Evolutionary conservation across 2,113 vertebrate genomes (phyloP).

Genomic region (Leptosomus discolor): DNA sequence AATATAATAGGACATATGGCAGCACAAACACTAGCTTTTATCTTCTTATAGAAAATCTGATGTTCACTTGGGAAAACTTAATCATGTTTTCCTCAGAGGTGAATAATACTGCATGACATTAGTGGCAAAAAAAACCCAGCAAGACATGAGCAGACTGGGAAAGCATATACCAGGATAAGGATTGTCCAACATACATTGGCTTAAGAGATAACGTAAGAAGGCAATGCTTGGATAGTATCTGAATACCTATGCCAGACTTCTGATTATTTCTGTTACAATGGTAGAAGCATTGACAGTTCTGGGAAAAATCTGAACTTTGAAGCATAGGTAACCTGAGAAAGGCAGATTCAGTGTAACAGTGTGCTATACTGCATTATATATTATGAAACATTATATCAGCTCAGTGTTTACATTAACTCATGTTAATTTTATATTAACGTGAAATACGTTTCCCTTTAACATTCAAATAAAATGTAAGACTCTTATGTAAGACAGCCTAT

Average conservation of each 20-base stretch:
- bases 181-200: background rate
- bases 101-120: background rate
- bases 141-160: background rate
- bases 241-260: background rate
- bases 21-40: background rate
- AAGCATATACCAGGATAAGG: background rate
- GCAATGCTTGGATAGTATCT: background rate
- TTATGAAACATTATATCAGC: background rate
- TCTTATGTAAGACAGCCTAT: background rate
- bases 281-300: background rate
- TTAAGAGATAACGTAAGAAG: background rate
- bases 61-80: background rate
- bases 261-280: background rate
- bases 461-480: background rate
- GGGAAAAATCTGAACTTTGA: background rate
- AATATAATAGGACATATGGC: background rate
- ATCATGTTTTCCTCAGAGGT: background rate
- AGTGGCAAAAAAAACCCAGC: background rate
- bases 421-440: background rate
- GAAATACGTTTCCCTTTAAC: background rate
- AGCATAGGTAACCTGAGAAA: background rate
- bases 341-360: background rate
- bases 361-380: accelerated
- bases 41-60: background rate
- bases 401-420: background rate